Percentiles rank a stretch among this genome's conserved stretches.
phyloP scores from a whole-genome alignment of 2,888 invertebrate species.

The Caenorhabditis plicata region DNA sequence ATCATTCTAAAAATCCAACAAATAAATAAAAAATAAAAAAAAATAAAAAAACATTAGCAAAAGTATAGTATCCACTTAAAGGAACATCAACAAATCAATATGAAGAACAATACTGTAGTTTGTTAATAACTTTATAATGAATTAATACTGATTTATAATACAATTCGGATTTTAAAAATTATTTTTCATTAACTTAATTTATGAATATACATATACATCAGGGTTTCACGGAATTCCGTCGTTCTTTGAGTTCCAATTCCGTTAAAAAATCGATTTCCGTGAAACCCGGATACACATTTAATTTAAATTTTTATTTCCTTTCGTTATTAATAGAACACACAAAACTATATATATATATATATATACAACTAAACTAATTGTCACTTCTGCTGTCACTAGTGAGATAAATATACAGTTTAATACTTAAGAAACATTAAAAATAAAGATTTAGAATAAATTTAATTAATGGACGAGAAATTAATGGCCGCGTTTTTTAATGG shows the following conservation, averaged over 20 bases:
- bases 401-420: background rate
- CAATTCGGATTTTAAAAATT: background rate
- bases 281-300: background rate
- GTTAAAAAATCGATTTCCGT: too few relatives aligned
- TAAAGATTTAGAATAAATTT: too few relatives aligned
- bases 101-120: background rate
- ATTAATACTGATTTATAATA: background rate
- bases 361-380: too few relatives aligned
- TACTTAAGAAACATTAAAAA: background rate
- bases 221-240: too few relatives aligned
- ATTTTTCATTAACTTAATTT: background rate
- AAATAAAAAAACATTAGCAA: too few relatives aligned
- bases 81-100: background rate
- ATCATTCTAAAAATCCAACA: constrained; percentile 14
- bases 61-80: too few relatives aligned
- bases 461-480: too few relatives aligned
- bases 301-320: background rate
- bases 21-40: background rate
- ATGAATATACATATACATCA: background rate
- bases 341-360: too few relatives aligned
- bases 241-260: background rate
- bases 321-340: too few relatives aligned
- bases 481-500: too few relatives aligned
- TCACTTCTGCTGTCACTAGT: background rate
- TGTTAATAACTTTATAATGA: background rate